Evolutionary conservation across 2,113 vertebrate genomes (phyloP), one percentile per base, ranked within the genome.

Genomic region (Poeciliopsis prolifica): DNA sequence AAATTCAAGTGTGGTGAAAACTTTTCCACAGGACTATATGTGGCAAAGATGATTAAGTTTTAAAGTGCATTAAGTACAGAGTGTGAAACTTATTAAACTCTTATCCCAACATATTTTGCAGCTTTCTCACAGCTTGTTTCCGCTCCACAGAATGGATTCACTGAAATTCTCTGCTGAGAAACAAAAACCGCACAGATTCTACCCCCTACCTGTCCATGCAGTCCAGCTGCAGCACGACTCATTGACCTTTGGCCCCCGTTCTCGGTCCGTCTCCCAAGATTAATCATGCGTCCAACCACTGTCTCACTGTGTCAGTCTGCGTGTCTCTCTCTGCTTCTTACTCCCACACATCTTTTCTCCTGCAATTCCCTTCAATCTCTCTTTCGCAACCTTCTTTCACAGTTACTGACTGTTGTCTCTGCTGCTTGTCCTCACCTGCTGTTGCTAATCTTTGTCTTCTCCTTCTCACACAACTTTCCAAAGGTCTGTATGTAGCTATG

Each of bases 201-300:
- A 35, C 35, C 68, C 62, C 58, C 74, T 75, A 77, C 74, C 74
- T 80, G 75, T 80, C 73, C 60, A 54, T 74, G 70, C 67, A 58
- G 72, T 77, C 65, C 84, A 93, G 69, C 89, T 92, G 90, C 84
- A 92, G 70, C 77, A 67, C 42, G 71, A 77, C 86, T 81, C 68
- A 11, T 40, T 82, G 84, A 90, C 86, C 88, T 86, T 61, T 91
- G 79, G 89, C 87, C 89, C 89, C 73, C n/a, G 19, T 70, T 83
- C 61, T 84, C 4, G 37, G 60, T 29, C 31, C 17, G 81, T 85
- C 86, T 90, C 86, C 26, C 58, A 75, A 83, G 88, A 87, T 91
- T 92, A 91, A 92, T 91, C 87, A 83, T 30, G 54, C 67, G 61
- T 73, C 84, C 63, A 81, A 75, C 78, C 65, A 67, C 61, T 78